These are phyloP conservation scores for Ochropacha duplaris DNA, from an alignment of 2,888 invertebrate genomes.

Conservation along the genomic window DNA sequence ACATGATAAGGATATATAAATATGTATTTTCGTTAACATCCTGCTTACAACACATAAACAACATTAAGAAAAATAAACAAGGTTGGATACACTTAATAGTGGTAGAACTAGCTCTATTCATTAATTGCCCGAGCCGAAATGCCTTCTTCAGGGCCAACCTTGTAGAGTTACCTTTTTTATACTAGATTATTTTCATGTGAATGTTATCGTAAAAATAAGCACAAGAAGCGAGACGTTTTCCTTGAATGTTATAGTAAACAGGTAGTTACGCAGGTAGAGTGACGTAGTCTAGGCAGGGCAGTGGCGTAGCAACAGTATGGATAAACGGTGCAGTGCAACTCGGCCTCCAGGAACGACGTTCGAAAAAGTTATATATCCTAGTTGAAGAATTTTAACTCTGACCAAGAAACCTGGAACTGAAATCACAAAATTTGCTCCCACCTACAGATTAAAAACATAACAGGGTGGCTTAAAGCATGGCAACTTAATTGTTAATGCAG, in stretches of 20 bases:
- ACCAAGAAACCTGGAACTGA: no score
- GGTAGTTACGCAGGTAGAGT: no score
- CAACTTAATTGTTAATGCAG: no score
- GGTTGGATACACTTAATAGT: neutral
- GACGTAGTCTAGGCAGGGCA: no score
- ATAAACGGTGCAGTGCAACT: no score
- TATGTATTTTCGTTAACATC: constrained; percentile 16
- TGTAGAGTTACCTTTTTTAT: neutral
- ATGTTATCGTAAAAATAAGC: neutral
- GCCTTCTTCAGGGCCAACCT: neutral
- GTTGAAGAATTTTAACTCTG: no score
- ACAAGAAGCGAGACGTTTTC: neutral
- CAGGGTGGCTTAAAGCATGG: no score
- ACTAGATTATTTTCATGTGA: neutral
- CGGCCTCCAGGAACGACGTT: no score
- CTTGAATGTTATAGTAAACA: neutral
- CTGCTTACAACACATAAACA: neutral
- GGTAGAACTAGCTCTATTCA: neutral
- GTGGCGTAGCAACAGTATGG: no score
- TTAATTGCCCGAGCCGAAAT: neutral
- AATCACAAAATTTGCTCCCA: no score
- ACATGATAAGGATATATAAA: constrained; percentile 46
- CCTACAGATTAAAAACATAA: no score
- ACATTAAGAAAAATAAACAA: neutral
- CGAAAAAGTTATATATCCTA: no score